Percentiles rank a stretch among this genome's conserved stretches.
Evolutionary conservation across 2,888 invertebrate genomes (phyloP).

Genomic region (Morinoia aosen): DNA sequence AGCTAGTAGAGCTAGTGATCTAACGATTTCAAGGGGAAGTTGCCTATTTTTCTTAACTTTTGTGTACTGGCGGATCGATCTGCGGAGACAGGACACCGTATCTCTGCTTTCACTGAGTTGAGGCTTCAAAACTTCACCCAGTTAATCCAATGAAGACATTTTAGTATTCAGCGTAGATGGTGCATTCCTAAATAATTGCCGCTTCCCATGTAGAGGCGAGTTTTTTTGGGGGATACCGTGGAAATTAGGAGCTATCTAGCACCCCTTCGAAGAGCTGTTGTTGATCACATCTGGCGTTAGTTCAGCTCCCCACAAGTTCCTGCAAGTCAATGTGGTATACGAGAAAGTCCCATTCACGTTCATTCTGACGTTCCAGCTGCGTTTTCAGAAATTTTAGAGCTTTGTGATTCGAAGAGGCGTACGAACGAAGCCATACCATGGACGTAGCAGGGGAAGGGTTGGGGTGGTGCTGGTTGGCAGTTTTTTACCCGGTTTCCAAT

Average conservation of each 20-base stretch:
- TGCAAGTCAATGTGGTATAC: neutral
- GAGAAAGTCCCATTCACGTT: neutral
- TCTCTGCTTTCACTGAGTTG: neutral
- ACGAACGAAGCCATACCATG: neutral
- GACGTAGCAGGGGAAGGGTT: neutral
- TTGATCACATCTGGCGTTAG: neutral
- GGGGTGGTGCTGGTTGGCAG: neutral
- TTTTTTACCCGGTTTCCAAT: conserved; percentile 30
- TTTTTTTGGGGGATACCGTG: neutral
- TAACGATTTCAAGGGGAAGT: neutral
- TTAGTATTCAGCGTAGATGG: neutral
- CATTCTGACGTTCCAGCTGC: neutral
- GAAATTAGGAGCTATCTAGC: neutral
- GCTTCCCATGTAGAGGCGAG: neutral
- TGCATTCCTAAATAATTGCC: neutral
- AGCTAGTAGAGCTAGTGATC: neutral
- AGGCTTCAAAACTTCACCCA: neutral
- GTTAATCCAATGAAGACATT: neutral
- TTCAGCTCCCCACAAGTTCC: neutral
- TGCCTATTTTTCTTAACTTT: neutral
- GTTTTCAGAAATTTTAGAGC: neutral
- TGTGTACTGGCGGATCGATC: neutral
- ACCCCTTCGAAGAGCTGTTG: neutral
- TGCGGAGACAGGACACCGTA: neutral
- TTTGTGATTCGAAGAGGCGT: neutral